Evolutionary conservation across 1,140 invertebrate genomes (phyloP).

Genomic region (Galleria mellonella): DNA sequence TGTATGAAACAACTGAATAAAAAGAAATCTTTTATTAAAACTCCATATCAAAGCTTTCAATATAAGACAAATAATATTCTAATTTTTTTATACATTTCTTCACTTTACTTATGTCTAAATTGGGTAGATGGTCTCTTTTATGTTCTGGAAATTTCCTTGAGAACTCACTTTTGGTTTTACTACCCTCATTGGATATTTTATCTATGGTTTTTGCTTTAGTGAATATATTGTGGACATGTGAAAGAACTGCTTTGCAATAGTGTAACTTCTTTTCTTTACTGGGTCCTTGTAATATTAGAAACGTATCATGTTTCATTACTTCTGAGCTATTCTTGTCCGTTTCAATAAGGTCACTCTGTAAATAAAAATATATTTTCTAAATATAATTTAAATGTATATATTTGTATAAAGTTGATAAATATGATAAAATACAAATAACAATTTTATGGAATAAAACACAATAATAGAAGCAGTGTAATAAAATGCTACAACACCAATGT

Average conservation of each 20-base stretch:
- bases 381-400: too few relatives aligned
- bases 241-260: slow-evolving; percentile 74
- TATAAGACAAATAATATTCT: slow-evolving; percentile 81
- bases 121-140: slow-evolving; percentile 53
- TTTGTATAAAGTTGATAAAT: not conserved
- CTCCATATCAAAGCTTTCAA: slow-evolving; percentile 56
- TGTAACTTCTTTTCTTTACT: slow-evolving; percentile 36
- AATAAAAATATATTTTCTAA: slow-evolving; percentile 22
- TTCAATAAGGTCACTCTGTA: slow-evolving; percentile 51
- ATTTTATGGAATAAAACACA: too few relatives aligned
- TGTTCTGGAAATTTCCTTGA: slow-evolving; percentile 74
- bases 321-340: slow-evolving; percentile 51
- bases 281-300: slow-evolving; percentile 47
- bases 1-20: too few relatives aligned
- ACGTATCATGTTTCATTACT: slow-evolving; percentile 52
- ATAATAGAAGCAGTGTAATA: too few relatives aligned
- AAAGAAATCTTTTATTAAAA: slow-evolving; percentile 16
- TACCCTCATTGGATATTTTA: slow-evolving; percentile 37
- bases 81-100: slow-evolving; percentile 78
- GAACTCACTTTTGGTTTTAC: slow-evolving; percentile 51
- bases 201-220: slow-evolving; percentile 45
- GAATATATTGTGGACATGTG: slow-evolving; percentile 77
- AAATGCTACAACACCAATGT: too few relatives aligned
- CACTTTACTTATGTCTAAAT: slow-evolving; percentile 75
- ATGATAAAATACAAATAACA: not conserved